Evolutionary conservation across 2,888 invertebrate species (phyloP).

Genomic region (Pheosia tremula): DNA sequence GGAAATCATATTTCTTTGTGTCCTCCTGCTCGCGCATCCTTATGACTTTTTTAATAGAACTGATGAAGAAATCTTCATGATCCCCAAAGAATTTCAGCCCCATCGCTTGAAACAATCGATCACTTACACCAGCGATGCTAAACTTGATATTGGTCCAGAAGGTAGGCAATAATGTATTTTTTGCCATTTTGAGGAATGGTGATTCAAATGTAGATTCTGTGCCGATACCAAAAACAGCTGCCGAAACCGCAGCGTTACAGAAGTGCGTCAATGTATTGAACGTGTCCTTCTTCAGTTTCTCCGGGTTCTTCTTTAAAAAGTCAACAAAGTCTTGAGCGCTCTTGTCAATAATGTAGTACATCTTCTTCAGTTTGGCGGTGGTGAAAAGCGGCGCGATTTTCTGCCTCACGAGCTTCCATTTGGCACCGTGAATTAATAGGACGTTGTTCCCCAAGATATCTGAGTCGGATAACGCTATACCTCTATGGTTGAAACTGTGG

Average conservation of each 20-base stretch:
- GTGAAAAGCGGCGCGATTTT: constrained; percentile 66
- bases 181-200: constrained; percentile 52
- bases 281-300: constrained; percentile 38
- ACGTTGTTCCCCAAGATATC: constrained; percentile 57
- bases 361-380: constrained; percentile 61
- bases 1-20: constrained; percentile 60
- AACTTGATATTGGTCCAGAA: constrained; percentile 45
- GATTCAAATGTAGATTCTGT: constrained; percentile 59
- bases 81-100: constrained; percentile 53
- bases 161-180: constrained; percentile 36
- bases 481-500: constrained; percentile 9
- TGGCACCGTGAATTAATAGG: constrained; percentile 50
- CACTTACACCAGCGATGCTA: constrained; percentile 29
- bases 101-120: constrained; percentile 39
- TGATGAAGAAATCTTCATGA: constrained; percentile 59
- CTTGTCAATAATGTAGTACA: constrained; percentile 66
- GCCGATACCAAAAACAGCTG: constrained; percentile 68
- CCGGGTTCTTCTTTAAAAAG: constrained; percentile 47
- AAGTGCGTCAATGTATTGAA: constrained; percentile 47
- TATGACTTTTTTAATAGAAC: constrained; percentile 58
- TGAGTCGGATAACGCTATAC: constrained; percentile 28
- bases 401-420: constrained; percentile 66
- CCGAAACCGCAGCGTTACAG: constrained; percentile 57
- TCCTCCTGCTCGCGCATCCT: constrained; percentile 50
- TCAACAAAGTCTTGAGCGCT: constrained; percentile 59